These are phyloP conservation scores for Sander vitreus DNA, from an alignment of 2,113 vertebrate species.

Conservation along the genomic window DNA sequence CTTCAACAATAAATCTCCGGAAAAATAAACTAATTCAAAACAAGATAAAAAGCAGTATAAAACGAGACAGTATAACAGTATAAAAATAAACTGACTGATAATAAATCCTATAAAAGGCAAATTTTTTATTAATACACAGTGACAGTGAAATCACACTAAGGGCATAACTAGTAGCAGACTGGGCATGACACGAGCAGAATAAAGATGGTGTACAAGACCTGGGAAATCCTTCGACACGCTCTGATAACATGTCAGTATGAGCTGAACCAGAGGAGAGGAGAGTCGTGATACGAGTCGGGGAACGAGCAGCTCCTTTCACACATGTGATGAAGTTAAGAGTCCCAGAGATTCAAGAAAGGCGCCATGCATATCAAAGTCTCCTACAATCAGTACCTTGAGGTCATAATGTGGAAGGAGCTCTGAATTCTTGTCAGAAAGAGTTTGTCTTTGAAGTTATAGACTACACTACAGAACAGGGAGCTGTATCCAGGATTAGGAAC, in stretches of 20 bases:
- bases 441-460: not conserved
- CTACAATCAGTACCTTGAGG: not conserved
- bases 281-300: not conserved
- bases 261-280: not conserved
- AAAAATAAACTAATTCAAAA: too few species aligned
- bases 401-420: not conserved
- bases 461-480: not conserved
- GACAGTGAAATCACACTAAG: too few species aligned
- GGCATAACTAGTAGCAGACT: not conserved
- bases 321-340: not conserved
- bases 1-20: too few species aligned
- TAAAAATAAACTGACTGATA: too few species aligned
- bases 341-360: not conserved
- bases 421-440: not conserved
- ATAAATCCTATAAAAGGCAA: too few species aligned
- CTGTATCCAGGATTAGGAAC: not conserved
- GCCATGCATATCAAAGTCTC: not conserved
- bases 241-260: conserved; percentile 3
- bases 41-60: too few species aligned
- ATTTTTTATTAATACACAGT: too few species aligned
- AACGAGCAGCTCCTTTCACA: not conserved
- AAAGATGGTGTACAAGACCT: not conserved
- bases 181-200: not conserved
- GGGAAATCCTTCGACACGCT: not conserved
- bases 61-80: too few species aligned